Percentiles rank a stretch among this genome's conserved stretches.
Conservation (phyloP, 2,888 invertebrate genomes). For the Cephus pulcher region DNA sequence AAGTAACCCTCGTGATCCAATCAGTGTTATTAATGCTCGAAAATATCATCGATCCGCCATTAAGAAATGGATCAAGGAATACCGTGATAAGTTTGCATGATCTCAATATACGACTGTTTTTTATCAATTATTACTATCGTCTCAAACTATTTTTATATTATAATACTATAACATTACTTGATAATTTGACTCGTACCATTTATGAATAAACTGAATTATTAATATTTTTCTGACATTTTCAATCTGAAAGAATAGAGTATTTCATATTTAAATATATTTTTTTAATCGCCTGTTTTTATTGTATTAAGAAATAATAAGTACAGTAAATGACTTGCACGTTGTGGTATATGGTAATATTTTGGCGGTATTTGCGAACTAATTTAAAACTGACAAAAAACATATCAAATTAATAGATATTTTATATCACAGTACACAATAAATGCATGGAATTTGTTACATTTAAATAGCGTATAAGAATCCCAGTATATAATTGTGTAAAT, state of each 20-base stretch:
- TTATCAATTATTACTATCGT: background rate
- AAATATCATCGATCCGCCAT: constrained; percentile 74
- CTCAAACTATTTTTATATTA: background rate
- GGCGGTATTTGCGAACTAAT: constrained; percentile 13
- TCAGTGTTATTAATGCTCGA: constrained; percentile 74
- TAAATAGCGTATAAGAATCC: background rate
- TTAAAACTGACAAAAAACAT: constrained; percentile 13
- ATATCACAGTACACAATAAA: constrained; percentile 44
- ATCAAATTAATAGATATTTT: constrained; percentile 31
- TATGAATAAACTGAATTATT: background rate
- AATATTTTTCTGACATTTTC: background rate
- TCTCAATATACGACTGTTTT: background rate
- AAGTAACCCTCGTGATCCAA: constrained; percentile 74
- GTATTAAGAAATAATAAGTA: constrained; percentile 34
- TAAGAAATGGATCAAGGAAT: constrained; percentile 70
- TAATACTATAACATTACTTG: background rate
- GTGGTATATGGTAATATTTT: constrained; percentile 28
- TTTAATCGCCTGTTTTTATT: background rate
- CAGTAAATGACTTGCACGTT: constrained; percentile 31
- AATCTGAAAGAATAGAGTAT: background rate
- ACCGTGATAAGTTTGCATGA: constrained; percentile 15
- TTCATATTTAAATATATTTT: background rate
- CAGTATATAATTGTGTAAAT: constrained; percentile 5
- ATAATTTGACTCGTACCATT: background rate
- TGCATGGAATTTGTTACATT: constrained; percentile 14